Base-by-base conservation (phyloP, 2,113 vertebrate species). In the Vireo altiloquus region DNA sequence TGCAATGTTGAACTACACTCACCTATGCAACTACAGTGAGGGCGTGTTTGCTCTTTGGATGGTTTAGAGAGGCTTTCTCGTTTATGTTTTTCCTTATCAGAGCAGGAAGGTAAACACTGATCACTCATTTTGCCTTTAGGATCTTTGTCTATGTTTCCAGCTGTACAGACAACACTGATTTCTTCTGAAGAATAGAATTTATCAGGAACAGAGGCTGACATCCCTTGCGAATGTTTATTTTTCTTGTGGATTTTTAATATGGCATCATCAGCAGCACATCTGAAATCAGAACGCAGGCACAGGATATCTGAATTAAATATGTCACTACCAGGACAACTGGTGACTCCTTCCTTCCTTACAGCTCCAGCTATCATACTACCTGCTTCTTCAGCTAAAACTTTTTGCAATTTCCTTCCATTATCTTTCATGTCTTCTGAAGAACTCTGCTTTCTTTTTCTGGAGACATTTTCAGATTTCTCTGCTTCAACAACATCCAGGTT, bases 191-290 rank as follows among this genome's bases (percentile, higher is more conserved):
- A 76, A 44, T 47, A 28, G 30, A 87, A 90, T n/a, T 89, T 72
- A 69, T 93, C 82, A 8, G 50, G 42, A 74, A 59, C 40, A 54
- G 52, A 37, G 89, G 85, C 35, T 75, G 65, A 74, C 47, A 53
- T 14, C 11, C 96, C 96, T 90, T 91, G 74, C 50, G 89, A 89
- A 69, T 98, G 94, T 71, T 97, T 98, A 68, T 94, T 97, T 87
- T 97, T 97, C 33, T 71, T 64, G 54, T 98, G 98, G 93, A 97
- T 98, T 96, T 98, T 98, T 93, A 98, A 83, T 74, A 98, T 96
- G 88, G 97, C 97, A 59, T 97, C 95, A 81, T 95, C 98, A 92
- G 96, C 98, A 91, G 97, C 95, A 61, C 98, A 96, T 68, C 95
- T 97, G 70, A 98, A 97, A 79, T 96, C 91, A 35, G 97, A 98